Percentiles rank a stretch among this genome's conserved stretches.
Conservation (phyloP, 2,797 vertebrate species). For the Cuculus canorus region DNA sequence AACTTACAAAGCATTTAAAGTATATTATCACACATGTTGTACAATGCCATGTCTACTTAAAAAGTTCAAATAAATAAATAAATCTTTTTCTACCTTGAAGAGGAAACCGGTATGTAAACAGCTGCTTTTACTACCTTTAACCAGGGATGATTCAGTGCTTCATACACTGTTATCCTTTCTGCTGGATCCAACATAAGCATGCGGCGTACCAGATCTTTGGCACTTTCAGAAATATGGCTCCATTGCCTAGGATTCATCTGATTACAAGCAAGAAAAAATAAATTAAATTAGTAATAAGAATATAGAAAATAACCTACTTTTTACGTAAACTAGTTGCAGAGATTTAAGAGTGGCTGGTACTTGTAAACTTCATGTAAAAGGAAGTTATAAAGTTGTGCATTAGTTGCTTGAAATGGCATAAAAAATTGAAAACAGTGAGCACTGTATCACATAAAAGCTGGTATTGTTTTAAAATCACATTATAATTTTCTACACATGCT, state of each 20-base stretch:
- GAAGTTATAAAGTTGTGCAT: neutral
- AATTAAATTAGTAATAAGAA: neutral
- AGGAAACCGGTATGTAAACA: neutral
- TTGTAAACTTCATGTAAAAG: neutral
- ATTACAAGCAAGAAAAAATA: neutral
- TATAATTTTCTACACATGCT: neutral
- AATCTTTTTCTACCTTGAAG: neutral
- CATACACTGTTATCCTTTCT: constrained; percentile 98
- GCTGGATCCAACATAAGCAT: constrained; percentile 99
- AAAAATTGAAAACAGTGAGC: neutral
- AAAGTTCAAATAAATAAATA: neutral
- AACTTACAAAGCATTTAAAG: neutral
- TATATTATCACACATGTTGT: neutral
- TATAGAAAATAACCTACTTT: neutral
- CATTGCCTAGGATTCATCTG: constrained; percentile 98
- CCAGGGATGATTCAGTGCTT: constrained; percentile 98
- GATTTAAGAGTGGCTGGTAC: neutral
- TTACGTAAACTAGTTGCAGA: neutral
- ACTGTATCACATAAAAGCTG: neutral
- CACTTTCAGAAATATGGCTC: constrained; percentile 98
- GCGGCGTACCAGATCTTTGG: constrained; percentile 97
- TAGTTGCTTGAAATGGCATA: neutral
- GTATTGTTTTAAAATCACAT: neutral
- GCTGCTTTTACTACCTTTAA: constrained; percentile 86
- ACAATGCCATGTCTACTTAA: neutral